These are phyloP conservation scores for Poeciliopsis gracilis DNA, from an alignment of 2,797 vertebrate genomes.

Conservation along the genomic window DNA sequence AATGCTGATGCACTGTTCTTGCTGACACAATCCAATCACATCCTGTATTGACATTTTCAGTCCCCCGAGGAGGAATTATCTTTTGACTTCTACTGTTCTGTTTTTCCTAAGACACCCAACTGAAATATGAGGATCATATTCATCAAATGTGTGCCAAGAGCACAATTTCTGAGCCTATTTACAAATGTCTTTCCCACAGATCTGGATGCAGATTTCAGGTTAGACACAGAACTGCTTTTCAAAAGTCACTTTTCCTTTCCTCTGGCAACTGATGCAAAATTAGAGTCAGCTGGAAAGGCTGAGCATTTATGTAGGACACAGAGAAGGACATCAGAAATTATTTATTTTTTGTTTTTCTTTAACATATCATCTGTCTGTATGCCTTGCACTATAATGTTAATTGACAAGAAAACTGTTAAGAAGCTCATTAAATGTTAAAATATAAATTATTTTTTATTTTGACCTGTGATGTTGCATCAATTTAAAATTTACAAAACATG, in stretches of 20 bases:
- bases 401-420: background rate
- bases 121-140: background rate
- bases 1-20: background rate
- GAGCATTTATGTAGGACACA: background rate
- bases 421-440: background rate
- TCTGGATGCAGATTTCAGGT: background rate
- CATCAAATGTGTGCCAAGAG: constrained; percentile 1
- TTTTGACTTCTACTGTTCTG: background rate
- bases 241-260: constrained; percentile 1
- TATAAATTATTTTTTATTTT: background rate
- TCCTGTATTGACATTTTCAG: constrained; percentile 8
- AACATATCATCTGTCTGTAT: background rate
- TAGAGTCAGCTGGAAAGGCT: background rate
- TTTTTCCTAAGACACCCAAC: background rate
- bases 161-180: background rate
- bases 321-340: background rate
- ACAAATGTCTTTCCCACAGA: background rate
- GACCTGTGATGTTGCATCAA: background rate
- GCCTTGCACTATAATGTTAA: background rate
- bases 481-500: background rate
- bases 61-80: constrained; percentile 4
- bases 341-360: background rate
- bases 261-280: background rate
- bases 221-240: background rate
- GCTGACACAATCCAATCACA: constrained; percentile 3